Percentiles rank a stretch among this genome's conserved stretches.
Evolutionary conservation across 2,113 vertebrate species (phyloP).

Genomic region (Toxotes chatareus): DNA sequence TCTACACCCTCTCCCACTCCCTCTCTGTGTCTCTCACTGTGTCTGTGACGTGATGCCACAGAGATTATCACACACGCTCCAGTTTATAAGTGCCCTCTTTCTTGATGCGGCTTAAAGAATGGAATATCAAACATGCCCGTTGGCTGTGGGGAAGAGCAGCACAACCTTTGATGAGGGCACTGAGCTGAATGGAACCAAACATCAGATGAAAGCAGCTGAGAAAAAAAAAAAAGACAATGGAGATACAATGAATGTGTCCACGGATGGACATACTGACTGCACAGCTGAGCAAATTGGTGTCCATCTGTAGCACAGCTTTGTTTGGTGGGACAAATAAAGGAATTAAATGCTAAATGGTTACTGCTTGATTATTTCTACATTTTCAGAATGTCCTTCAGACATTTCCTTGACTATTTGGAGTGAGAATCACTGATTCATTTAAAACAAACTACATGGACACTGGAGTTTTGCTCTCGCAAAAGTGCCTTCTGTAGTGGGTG

Average conservation of each 20-base stretch:
- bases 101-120: conserved; percentile 55
- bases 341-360: neutral
- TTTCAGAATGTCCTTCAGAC: conserved; percentile 2
- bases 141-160: conserved; percentile 51
- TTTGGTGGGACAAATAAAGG: conserved; percentile 12
- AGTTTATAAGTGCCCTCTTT: conserved; percentile 63
- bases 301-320: neutral
- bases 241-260: conserved; percentile 35
- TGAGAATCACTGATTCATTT: neutral
- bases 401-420: neutral
- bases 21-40: neutral
- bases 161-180: conserved; percentile 70
- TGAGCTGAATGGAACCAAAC: conserved; percentile 36
- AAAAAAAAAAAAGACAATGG: conserved; percentile 32
- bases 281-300: conserved; percentile 34
- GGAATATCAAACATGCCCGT: conserved; percentile 67
- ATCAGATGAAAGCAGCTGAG: conserved; percentile 51
- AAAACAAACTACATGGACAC: neutral
- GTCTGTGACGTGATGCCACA: neutral
- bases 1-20: neutral
- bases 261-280: conserved; percentile 11
- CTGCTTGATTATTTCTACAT: conserved; percentile 6
- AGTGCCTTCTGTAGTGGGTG: conserved; percentile 21
- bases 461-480: neutral
- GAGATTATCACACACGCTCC: conserved; percentile 56